A percentile compares a stretch with the other conserved stretches of the same genome.
Evolutionary conservation across 2,113 vertebrate genomes (phyloP).

Genomic region (Xiphorhynchus elegans): DNA sequence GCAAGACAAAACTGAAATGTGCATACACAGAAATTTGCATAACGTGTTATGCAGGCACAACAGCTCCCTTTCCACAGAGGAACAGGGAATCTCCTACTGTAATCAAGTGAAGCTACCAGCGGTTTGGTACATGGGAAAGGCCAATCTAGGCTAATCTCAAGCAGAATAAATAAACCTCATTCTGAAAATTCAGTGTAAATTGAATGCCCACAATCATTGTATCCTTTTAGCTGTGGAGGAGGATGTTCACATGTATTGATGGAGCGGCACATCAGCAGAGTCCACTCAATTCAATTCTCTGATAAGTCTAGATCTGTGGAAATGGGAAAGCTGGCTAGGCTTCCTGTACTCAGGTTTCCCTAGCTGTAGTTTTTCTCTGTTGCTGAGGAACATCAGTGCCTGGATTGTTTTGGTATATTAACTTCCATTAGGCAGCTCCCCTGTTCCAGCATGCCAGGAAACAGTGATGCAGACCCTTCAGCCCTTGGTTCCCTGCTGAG

Average conservation of each 20-base stretch:
- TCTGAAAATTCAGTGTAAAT: neutral
- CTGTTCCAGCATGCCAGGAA: neutral
- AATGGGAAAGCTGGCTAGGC: neutral
- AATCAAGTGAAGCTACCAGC: neutral
- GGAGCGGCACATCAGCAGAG: neutral
- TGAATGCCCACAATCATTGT: rapidly evolving
- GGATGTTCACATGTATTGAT: neutral
- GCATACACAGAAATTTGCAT: neutral
- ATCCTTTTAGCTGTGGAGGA: neutral
- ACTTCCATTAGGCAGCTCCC: rapidly evolving
- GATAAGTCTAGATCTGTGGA: neutral
- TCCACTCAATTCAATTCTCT: neutral
- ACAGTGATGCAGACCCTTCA: neutral
- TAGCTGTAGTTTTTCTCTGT: rapidly evolving
- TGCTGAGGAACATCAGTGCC: neutral
- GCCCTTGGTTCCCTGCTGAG: neutral
- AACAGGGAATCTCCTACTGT: neutral
- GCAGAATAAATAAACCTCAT: neutral
- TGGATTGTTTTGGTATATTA: neutral
- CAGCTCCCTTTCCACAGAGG: neutral
- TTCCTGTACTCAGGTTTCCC: neutral
- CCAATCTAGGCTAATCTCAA: neutral
- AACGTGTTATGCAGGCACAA: neutral
- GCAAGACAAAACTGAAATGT: neutral
- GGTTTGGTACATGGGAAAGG: neutral